Conservation (phyloP, 2,113 vertebrate species). For the Emydura subglobosa region DNA sequence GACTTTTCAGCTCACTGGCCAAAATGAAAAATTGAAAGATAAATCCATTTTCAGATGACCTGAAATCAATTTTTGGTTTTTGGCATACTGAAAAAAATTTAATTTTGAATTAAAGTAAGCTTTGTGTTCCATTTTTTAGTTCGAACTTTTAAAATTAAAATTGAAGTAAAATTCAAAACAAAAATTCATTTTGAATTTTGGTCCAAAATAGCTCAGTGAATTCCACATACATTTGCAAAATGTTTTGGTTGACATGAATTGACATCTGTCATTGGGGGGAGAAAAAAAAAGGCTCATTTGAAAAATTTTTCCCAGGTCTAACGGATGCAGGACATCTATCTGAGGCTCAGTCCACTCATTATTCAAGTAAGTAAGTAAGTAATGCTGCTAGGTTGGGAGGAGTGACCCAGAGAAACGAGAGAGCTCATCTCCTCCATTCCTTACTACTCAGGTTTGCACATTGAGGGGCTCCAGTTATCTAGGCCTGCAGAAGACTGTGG, state of each 20-base stretch:
- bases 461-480: neutral
- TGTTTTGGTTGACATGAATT: neutral
- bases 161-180: neutral
- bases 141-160: neutral
- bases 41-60: neutral
- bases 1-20: neutral
- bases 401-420: neutral
- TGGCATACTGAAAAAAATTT: neutral
- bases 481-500: neutral
- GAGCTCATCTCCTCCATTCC: neutral
- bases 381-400: neutral
- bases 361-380: neutral
- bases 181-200: neutral
- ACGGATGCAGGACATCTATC: neutral
- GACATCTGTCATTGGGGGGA: neutral
- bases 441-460: neutral
- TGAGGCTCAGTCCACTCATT: neutral
- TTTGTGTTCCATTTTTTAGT: neutral
- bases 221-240: neutral
- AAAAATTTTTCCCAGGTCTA: neutral
- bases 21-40: neutral
- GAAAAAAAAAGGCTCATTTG: neutral
- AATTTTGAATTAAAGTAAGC: neutral
- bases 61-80: neutral
- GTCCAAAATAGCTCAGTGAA: neutral